A percentile compares a stretch with the other conserved stretches of the same genome.
Conservation (phyloP, 2,797 vertebrate species). For the Anguilla marmorata region DNA sequence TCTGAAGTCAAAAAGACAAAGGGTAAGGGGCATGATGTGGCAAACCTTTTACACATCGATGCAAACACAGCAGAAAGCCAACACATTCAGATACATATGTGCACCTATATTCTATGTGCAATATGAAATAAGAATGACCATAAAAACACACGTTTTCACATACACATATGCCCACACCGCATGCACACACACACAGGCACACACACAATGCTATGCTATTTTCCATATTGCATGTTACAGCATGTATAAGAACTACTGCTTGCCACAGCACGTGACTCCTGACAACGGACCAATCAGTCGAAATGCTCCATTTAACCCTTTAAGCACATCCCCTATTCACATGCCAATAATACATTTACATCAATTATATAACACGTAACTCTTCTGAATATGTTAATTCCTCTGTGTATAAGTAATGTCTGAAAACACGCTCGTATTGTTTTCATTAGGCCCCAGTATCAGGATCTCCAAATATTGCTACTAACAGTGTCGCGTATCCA, state of each 20-base stretch:
- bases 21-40: not conserved
- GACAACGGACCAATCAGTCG: slow-evolving; percentile 66
- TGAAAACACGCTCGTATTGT: slow-evolving; percentile 33
- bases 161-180: not conserved
- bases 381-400: slow-evolving; percentile 33
- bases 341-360: slow-evolving; percentile 54
- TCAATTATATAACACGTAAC: slow-evolving; percentile 42
- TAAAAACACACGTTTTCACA: not conserved
- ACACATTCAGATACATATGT: not conserved
- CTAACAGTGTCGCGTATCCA: slow-evolving; percentile 43
- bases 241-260: slow-evolving; percentile 49
- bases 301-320: slow-evolving; percentile 55
- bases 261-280: slow-evolving; percentile 69
- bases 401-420: slow-evolving; percentile 22
- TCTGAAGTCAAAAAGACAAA: slow-evolving; percentile 34
- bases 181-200: not conserved
- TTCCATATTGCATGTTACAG: slow-evolving; percentile 51
- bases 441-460: slow-evolving; percentile 43
- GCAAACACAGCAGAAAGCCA: slow-evolving; percentile 16
- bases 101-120: not conserved
- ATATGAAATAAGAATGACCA: not conserved
- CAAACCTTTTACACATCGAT: slow-evolving; percentile 25
- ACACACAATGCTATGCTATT: slow-evolving; percentile 46
- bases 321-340: slow-evolving; percentile 57
- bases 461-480: slow-evolving; percentile 44